These are phyloP conservation scores for Trachurus trachurus DNA, from an alignment of 2,797 vertebrate genomes.

Conservation along the genomic window DNA sequence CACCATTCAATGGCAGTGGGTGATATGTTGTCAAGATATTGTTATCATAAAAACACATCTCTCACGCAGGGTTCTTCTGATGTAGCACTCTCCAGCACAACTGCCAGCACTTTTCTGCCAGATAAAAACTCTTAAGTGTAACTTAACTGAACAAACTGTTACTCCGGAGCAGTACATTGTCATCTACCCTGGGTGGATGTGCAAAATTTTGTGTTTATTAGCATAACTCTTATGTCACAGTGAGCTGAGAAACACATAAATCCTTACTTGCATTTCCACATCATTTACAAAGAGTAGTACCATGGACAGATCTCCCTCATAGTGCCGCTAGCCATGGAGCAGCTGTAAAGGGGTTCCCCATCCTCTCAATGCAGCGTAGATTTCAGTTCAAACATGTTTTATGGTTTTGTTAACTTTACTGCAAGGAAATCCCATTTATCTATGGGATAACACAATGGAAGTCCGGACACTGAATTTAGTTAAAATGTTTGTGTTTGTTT, in stretches of 20 bases:
- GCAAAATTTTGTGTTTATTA: background rate
- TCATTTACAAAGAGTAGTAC: background rate
- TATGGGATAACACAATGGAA: too few relatives aligned
- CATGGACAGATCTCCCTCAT: background rate
- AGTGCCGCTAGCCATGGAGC: background rate
- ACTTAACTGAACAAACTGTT: background rate
- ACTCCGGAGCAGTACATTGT: background rate
- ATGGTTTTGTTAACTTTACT: too few relatives aligned
- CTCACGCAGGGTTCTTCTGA: background rate
- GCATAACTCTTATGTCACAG: background rate
- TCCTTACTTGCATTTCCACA: background rate
- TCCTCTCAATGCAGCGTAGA: conserved; percentile 18
- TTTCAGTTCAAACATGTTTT: too few relatives aligned
- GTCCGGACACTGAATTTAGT: too few relatives aligned
- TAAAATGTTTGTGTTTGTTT: too few relatives aligned
- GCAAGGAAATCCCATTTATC: too few relatives aligned
- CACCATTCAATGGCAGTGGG: background rate
- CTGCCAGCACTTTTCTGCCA: background rate
- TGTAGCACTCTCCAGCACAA: too few relatives aligned
- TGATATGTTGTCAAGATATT: background rate
- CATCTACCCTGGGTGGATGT: background rate
- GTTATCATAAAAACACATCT: background rate
- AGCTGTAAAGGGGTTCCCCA: conserved; percentile 9
- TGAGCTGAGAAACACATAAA: conserved; percentile 8
- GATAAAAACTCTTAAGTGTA: background rate